These are phyloP conservation scores for Netelia melanura DNA, from an alignment of 2,888 invertebrate species.

Conservation along the genomic window DNA sequence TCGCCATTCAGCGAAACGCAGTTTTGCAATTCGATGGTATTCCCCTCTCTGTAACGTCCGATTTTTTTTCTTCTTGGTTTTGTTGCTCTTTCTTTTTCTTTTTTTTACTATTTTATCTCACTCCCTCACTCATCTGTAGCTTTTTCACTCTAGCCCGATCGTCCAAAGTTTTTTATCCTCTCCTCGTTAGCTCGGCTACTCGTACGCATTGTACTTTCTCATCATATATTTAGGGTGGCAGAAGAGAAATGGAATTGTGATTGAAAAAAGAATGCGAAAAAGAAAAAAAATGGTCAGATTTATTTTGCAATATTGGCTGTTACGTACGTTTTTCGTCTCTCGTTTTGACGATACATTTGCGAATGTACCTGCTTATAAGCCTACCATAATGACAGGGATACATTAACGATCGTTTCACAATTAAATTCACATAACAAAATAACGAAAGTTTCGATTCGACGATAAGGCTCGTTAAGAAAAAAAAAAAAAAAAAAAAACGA, in stretches of 20 bases:
- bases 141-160: conserved; percentile 29
- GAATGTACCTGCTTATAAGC: too few relatives aligned
- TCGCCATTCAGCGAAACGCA: conserved; percentile 64
- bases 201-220: conserved; percentile 21
- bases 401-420: not conserved
- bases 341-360: not conserved
- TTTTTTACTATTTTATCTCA: conserved; percentile 62
- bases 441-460: too few relatives aligned
- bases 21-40: conserved; percentile 73
- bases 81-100: conserved; percentile 46
- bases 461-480: not conserved
- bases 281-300: not conserved
- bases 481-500: not conserved
- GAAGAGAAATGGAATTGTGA: not conserved
- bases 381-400: too few relatives aligned
- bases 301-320: not conserved
- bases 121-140: conserved; percentile 31
- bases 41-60: conserved; percentile 66
- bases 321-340: not conserved
- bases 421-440: not conserved
- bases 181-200: not conserved
- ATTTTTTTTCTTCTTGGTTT: conserved; percentile 37
- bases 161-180: conserved; percentile 27
- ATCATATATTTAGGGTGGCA: conserved; percentile 6
- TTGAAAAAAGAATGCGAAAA: not conserved